These are phyloP conservation scores for Lasioglossum leucozonium DNA, from an alignment of 2,888 invertebrate species.

Conservation along the genomic window DNA sequence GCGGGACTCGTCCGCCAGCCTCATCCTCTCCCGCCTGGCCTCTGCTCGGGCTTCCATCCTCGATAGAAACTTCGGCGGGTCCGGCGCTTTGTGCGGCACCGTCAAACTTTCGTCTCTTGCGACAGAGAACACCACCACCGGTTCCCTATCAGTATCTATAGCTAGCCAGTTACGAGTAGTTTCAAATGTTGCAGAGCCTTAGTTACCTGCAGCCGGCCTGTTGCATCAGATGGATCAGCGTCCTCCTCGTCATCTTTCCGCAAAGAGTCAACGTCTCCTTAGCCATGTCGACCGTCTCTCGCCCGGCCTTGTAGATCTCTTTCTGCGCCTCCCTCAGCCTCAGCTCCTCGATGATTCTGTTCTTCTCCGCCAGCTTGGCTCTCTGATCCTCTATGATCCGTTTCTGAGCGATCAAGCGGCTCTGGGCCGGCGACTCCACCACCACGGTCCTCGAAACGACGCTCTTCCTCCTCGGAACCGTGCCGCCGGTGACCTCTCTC, in stretches of 20 bases:
- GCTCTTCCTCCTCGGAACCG: conserved; percentile 24
- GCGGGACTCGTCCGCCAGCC: conserved; percentile 81
- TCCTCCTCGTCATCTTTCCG: conserved; percentile 75
- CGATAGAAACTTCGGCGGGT: conserved; percentile 88
- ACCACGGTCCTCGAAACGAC: conserved; percentile 30
- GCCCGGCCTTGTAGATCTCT: conserved; percentile 84
- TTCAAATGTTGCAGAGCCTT: neutral
- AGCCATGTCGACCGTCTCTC: conserved; percentile 86
- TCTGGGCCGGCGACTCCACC: conserved; percentile 74
- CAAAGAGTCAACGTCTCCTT: conserved; percentile 86
- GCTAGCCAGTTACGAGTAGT: too few relatives aligned
- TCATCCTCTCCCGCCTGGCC: conserved; percentile 86
- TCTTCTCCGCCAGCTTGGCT: conserved; percentile 89
- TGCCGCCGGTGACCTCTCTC: neutral
- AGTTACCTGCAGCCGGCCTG: conserved; percentile 79
- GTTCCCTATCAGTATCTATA: neutral
- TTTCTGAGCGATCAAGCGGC: conserved; percentile 87
- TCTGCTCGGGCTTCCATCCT: conserved; percentile 91
- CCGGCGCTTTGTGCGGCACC: conserved; percentile 68
- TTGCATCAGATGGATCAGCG: conserved; percentile 78
- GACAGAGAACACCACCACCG: neutral
- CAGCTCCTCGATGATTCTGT: conserved; percentile 90
- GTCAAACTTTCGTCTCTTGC: conserved; percentile 71
- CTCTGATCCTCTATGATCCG: conserved; percentile 90
- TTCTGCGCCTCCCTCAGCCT: conserved; percentile 89